These are phyloP conservation scores for Choristoneura rosaceana DNA, from an alignment of 2,888 invertebrate genomes.

Conservation along the genomic window DNA sequence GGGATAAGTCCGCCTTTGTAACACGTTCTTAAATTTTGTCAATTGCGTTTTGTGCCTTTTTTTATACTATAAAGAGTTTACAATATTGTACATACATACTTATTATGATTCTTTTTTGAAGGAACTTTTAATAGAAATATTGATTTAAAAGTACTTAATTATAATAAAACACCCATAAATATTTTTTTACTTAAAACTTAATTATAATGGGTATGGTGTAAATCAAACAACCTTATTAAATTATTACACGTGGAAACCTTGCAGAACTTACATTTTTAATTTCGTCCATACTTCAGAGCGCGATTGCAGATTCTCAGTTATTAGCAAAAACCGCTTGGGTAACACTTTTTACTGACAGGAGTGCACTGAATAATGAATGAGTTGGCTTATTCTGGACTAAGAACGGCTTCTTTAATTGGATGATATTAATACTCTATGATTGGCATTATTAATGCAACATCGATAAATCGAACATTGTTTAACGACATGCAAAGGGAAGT, in stretches of 20 bases:
- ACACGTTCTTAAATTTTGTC: too few relatives aligned
- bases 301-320: conserved; percentile 2
- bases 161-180: too few relatives aligned
- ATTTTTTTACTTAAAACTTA: too few relatives aligned
- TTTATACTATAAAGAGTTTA: too few relatives aligned
- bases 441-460: conserved; percentile 26
- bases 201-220: too few relatives aligned
- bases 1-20: too few relatives aligned
- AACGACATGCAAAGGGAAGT: conserved; percentile 29
- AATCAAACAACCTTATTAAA: not conserved
- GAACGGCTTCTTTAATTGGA: conserved; percentile 13
- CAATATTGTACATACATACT: too few relatives aligned
- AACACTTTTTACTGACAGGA: conserved; percentile 16
- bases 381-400: conserved; percentile 12
- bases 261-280: conserved; percentile 36
- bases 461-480: conserved; percentile 35
- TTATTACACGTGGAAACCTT: not conserved
- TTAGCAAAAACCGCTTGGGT: conserved; percentile 6
- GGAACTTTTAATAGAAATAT: too few relatives aligned
- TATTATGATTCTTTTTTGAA: too few relatives aligned
- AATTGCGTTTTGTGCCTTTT: too few relatives aligned
- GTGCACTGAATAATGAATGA: conserved; percentile 23
- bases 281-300: conserved; percentile 27
- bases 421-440: conserved; percentile 33
- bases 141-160: too few relatives aligned